A percentile compares a stretch with the other conserved stretches of the same genome.
Evolutionary conservation across 2,113 vertebrate genomes (phyloP).

Genomic region (Phyllostomus hastatus): DNA sequence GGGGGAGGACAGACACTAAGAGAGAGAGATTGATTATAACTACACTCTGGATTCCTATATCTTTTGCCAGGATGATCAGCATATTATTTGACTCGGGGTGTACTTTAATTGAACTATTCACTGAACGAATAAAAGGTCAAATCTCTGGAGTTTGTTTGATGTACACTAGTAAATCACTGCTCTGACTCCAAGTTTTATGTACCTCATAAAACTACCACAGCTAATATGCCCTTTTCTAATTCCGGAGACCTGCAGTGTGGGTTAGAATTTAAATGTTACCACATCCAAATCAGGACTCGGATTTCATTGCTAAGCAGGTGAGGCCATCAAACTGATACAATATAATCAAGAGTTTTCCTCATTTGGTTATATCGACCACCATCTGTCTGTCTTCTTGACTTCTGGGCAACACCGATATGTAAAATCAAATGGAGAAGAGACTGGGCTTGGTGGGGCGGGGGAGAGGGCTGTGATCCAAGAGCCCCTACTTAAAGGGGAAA

Average conservation of each 20-base stretch:
- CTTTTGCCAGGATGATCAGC: not conserved
- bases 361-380: not conserved
- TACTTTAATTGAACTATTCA: slow-evolving; percentile 30
- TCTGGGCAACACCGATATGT: not conserved
- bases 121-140: slow-evolving; percentile 13
- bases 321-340: not conserved
- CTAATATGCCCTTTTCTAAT: slow-evolving; percentile 2
- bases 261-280: slow-evolving; percentile 11
- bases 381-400: not conserved
- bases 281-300: not conserved
- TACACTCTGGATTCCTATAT: not conserved
- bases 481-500: not conserved
- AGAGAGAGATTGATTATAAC: not conserved
- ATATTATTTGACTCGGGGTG: not conserved
- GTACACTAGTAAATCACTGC: not conserved
- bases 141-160: not conserved
- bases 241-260: not conserved
- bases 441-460: rapidly evolving
- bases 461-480: not conserved
- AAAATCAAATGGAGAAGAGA: not conserved
- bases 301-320: not conserved
- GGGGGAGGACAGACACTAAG: not conserved
- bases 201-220: slow-evolving; percentile 5
- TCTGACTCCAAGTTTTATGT: not conserved
- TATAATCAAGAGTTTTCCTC: not conserved